Conservation (phyloP, 2,888 invertebrate species). For the Linyphia triangularis region DNA sequence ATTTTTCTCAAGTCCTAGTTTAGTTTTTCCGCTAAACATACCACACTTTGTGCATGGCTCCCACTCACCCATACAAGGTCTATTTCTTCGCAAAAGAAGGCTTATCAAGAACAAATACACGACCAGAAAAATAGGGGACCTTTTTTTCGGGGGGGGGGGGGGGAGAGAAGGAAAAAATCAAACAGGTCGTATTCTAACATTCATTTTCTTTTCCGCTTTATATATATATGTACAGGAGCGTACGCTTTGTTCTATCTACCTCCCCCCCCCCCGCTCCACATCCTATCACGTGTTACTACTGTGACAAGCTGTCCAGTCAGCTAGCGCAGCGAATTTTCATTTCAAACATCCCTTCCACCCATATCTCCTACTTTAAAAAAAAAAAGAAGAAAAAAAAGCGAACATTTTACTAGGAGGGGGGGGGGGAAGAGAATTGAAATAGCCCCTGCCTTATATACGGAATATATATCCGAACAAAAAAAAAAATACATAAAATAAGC, state of each 20-base stretch:
- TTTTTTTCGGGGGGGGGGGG: neutral
- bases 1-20: too few relatives aligned
- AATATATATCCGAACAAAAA: neutral
- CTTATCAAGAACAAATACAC: constrained; percentile 39
- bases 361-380: neutral
- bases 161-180: constrained; percentile 25
- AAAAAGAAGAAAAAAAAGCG: neutral
- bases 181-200: constrained; percentile 66
- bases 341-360: constrained; percentile 51
- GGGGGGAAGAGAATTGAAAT: constrained; percentile 45
- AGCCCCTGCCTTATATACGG: constrained; percentile 22
- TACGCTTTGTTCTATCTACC: constrained; percentile 62
- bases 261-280: constrained; percentile 35
- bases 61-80: constrained; percentile 19
- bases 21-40: too few relatives aligned
- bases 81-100: constrained; percentile 43
- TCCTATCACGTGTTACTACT: constrained; percentile 68
- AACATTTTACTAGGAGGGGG: neutral
- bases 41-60: constrained; percentile 50
- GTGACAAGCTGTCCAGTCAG: constrained; percentile 73
- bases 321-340: constrained; percentile 74
- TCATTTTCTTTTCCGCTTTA: constrained; percentile 60
- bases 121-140: constrained; percentile 8
- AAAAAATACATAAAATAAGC: constrained; percentile 14
- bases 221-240: constrained; percentile 29